Conservation (phyloP, 2,888 invertebrate genomes). For the Mycalesis mineus region DNA sequence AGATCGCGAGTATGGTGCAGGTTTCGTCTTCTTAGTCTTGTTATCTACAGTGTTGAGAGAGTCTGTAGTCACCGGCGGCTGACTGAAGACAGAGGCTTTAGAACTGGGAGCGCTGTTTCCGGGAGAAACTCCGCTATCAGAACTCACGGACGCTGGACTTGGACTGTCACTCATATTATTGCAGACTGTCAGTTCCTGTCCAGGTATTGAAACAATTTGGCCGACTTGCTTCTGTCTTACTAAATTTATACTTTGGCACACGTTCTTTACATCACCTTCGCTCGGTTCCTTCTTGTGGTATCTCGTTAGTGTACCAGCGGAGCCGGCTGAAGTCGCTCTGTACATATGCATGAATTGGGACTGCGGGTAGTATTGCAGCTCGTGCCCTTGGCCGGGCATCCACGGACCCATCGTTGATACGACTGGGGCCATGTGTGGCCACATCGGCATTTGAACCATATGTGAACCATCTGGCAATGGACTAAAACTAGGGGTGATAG, state of each 20-base stretch:
- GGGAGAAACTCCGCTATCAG: constrained; percentile 68
- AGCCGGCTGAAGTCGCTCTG: constrained; percentile 67
- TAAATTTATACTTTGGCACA: constrained; percentile 76
- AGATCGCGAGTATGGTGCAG: constrained; percentile 54
- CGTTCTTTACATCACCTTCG: constrained; percentile 57
- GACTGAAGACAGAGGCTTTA: constrained; percentile 58
- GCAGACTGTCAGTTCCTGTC: constrained; percentile 69
- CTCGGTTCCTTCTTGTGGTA: constrained; percentile 62
- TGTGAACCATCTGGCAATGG: constrained; percentile 55
- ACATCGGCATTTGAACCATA: constrained; percentile 67
- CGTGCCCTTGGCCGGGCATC: constrained; percentile 58
- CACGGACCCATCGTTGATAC: constrained; percentile 62
- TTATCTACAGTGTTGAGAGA: constrained; percentile 45
- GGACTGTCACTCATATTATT: constrained; percentile 65
- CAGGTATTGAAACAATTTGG: constrained; percentile 67
- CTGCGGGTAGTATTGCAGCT: constrained; percentile 70
- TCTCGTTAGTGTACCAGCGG: constrained; percentile 68
- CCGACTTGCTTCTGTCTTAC: constrained; percentile 74
- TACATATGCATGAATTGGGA: constrained; percentile 69
- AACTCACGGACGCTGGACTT: constrained; percentile 67
- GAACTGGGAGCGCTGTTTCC: constrained; percentile 65
- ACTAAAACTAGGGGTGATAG: constrained; percentile 51
- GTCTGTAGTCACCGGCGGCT: constrained; percentile 45
- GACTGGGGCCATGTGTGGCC: constrained; percentile 63
- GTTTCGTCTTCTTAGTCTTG: constrained; percentile 61